Base-by-base conservation (phyloP, 1,140 invertebrate species). In the Pseudomyrmex flavicornis region DNA sequence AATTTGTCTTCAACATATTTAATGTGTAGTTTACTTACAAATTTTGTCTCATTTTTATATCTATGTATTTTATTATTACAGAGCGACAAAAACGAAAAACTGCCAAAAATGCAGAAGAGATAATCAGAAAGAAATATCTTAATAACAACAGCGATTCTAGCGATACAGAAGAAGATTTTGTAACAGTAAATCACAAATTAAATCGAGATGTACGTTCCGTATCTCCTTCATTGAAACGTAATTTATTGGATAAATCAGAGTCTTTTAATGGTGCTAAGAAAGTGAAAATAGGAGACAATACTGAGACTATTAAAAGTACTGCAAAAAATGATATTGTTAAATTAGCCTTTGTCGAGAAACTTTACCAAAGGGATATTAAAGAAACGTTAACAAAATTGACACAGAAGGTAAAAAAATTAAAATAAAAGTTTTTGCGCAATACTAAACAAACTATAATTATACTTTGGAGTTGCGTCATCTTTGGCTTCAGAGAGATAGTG, bases 71-170 rank as follows among this genome's bases (percentile, higher is more conserved):
- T 58, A 58, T 65, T 65, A 48, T 75, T 84, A 50, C 26, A 58
- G 73, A 50, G 63, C 87, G 90, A 26, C 90, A 92, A 59, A 93
- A 88, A 20, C 88, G 92, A 44, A 90, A 66, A 74, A 92, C 92
- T 50, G 92, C 92, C 7, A 90, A 77, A 69, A 92, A 91, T 74
- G 92, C 92, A 3, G 92, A 92, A 77, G 91, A 92, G 62, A 90
- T 92, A 58, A 92, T 93, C 22, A 84, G 89, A 12, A 93, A 91
- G 56, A 88, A 92, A 13, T 90, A 87, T 54, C 72, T 90, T 7
- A 89, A 87, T 56, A 70, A 85, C 9, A 89, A 92, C 13, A 91
- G 87, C 20, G 92, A 92, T 80, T 77, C 50, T 89, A 62, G 83
- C 8, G 92, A 35, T 91, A 91, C 80, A 1, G 88, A 85, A 35